phyloP scores from a whole-genome alignment of 37 sponge, comb jelly and placozoan genomes.

The Oscarella lobularis region DNA sequence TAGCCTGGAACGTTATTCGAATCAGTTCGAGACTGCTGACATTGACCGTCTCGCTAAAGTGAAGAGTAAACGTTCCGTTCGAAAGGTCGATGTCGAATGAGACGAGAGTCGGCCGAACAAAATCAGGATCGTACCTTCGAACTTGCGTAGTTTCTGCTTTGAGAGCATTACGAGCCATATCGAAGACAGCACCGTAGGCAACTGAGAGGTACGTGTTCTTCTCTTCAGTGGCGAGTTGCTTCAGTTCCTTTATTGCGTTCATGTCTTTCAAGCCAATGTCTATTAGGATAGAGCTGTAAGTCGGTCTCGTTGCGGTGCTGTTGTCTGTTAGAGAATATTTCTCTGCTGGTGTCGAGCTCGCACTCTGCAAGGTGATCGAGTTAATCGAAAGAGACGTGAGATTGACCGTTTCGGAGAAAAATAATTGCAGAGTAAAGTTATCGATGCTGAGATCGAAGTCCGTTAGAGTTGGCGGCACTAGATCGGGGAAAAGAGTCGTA shows the following conservation, averaged over 20 bases:
- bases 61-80: constrained; percentile 34
- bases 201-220: constrained; percentile 41
- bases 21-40: constrained; percentile 31
- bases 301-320: constrained; percentile 12
- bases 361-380: constrained; percentile 42
- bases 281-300: constrained; percentile 29
- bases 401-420: constrained; percentile 67
- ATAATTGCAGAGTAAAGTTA: constrained; percentile 33
- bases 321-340: constrained; percentile 48
- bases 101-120: constrained; percentile 39
- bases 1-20: constrained; percentile 50
- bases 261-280: constrained; percentile 38
- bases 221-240: constrained; percentile 25
- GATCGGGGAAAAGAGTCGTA: constrained; percentile 19
- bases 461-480: constrained; percentile 20
- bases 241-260: constrained; percentile 57
- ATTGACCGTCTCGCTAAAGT: constrained; percentile 89
- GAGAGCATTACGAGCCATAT: constrained; percentile 59
- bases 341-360: constrained; percentile 8
- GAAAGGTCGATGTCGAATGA: constrained; percentile 76
- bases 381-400: constrained; percentile 21
- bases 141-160: constrained; percentile 27
- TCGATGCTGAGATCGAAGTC: constrained; percentile 37
- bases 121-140: constrained; percentile 39
- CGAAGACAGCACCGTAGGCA: constrained; percentile 19